A percentile compares a stretch with the other conserved stretches of the same genome.
phyloP scores from a whole-genome alignment of 2,888 invertebrate genomes.

The Campoplex capitator region DNA sequence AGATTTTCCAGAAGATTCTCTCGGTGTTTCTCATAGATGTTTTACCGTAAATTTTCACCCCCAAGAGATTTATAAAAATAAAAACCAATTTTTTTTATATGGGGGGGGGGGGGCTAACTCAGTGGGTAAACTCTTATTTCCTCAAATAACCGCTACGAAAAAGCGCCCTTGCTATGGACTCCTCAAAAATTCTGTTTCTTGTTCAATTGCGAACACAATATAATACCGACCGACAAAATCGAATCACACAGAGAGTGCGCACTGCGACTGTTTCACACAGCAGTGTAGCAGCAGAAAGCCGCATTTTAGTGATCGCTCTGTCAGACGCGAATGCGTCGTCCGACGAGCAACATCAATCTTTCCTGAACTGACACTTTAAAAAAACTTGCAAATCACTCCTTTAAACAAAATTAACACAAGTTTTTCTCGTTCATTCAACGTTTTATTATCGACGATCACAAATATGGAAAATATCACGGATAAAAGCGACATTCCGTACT shows the following conservation, averaged over 20 bases:
- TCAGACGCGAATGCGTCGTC: constrained; percentile 61
- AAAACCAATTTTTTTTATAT: too few species aligned
- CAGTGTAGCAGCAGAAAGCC: constrained; percentile 45
- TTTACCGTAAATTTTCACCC: too few species aligned
- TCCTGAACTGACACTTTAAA: neutral
- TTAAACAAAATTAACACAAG: neutral
- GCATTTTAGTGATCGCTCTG: constrained; percentile 58
- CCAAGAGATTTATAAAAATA: too few species aligned
- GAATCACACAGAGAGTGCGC: too few species aligned
- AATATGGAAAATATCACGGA: constrained; percentile 71
- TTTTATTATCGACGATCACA: neutral
- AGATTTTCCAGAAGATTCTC: too few species aligned
- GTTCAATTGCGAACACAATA: too few species aligned
- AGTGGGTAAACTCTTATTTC: too few species aligned
- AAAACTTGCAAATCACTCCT: neutral
- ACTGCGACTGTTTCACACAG: constrained; percentile 32
- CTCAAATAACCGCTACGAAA: too few species aligned
- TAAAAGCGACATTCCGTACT: constrained; percentile 81
- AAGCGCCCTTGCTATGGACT: too few species aligned
- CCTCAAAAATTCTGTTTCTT: too few species aligned
- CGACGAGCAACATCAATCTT: constrained; percentile 29
- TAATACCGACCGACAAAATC: neutral
- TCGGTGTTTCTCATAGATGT: too few species aligned
- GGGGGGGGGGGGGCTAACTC: too few species aligned
- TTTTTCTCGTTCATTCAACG: constrained; percentile 2